A percentile compares a stretch with the other conserved stretches of the same genome.
These are phyloP conservation scores for Plutella xylostella DNA, from an alignment of 2,888 invertebrate genomes.

Conservation along the genomic window DNA sequence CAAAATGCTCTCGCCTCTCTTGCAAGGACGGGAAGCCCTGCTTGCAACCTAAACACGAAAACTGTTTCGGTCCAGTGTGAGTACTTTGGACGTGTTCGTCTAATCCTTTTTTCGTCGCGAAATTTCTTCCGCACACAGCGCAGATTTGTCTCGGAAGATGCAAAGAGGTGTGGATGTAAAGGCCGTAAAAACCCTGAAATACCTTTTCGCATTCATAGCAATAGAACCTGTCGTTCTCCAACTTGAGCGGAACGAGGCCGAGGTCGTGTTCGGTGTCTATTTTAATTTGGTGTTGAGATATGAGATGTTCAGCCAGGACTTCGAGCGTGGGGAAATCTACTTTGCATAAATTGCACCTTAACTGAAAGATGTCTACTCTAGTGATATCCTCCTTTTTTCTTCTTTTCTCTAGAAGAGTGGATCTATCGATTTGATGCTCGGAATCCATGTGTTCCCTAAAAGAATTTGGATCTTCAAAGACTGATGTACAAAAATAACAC, in stretches of 20 bases:
- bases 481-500: slow-evolving; percentile 10
- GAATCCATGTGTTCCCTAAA: slow-evolving; percentile 10
- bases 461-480: slow-evolving; percentile 7
- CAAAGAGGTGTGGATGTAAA: background rate
- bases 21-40: slow-evolving; percentile 2
- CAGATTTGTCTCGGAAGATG: slow-evolving; percentile 7
- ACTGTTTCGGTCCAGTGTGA: background rate
- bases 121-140: slow-evolving; percentile 9
- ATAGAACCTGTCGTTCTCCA: background rate
- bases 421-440: background rate
- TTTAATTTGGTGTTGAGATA: background rate
- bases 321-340: background rate
- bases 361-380: slow-evolving; percentile 8
- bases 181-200: background rate
- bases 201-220: slow-evolving; percentile 4
- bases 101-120: slow-evolving; percentile 8
- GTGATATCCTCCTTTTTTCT: background rate
- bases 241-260: slow-evolving; percentile 4
- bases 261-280: background rate
- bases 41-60: slow-evolving; percentile 3
- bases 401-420: background rate
- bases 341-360: slow-evolving; percentile 5
- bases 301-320: slow-evolving; percentile 5
- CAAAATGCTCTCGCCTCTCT: slow-evolving; percentile 1
- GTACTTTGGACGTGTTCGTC: background rate